These are phyloP conservation scores for Pelvicachromis taeniatus DNA, from an alignment of 2,113 vertebrate genomes.

Conservation along the genomic window DNA sequence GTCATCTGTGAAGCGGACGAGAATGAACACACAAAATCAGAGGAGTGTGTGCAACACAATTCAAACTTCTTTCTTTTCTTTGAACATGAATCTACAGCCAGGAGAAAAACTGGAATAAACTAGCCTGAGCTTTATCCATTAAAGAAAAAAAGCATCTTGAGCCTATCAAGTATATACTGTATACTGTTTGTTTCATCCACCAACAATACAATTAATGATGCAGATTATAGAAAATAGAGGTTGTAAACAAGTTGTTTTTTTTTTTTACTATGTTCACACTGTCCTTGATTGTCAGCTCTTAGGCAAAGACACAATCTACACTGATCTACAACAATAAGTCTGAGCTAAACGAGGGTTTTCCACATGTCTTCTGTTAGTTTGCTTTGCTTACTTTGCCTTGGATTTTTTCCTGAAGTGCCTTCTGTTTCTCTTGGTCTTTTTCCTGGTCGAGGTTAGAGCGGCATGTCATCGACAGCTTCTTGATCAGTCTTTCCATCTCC, in stretches of 20 bases:
- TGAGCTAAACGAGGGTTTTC: not conserved
- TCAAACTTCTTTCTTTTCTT: rapidly evolving
- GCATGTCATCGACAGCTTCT: slow-evolving; percentile 91
- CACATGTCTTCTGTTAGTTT: not conserved
- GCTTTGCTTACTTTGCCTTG: slow-evolving; percentile 83
- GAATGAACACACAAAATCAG: not conserved
- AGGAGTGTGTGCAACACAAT: not conserved
- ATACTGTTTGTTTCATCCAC: not conserved
- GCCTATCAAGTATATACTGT: not conserved
- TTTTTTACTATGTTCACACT: not conserved
- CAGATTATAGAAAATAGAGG: not conserved
- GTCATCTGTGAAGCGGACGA: slow-evolving; percentile 75
- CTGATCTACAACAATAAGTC: not conserved
- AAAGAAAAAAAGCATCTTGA: not conserved
- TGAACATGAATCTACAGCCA: not conserved
- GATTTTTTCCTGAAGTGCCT: slow-evolving; percentile 86
- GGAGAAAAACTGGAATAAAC: not conserved
- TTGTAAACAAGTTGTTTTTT: not conserved
- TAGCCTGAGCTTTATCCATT: not conserved
- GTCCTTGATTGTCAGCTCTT: not conserved
- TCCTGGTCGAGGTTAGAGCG: slow-evolving; percentile 89
- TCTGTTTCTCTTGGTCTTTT: slow-evolving; percentile 82
- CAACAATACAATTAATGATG: not conserved
- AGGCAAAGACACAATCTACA: no score
- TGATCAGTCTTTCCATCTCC: slow-evolving; percentile 92